Base-by-base conservation (phyloP, 2,888 invertebrate genomes). In the Spodoptera exigua region DNA sequence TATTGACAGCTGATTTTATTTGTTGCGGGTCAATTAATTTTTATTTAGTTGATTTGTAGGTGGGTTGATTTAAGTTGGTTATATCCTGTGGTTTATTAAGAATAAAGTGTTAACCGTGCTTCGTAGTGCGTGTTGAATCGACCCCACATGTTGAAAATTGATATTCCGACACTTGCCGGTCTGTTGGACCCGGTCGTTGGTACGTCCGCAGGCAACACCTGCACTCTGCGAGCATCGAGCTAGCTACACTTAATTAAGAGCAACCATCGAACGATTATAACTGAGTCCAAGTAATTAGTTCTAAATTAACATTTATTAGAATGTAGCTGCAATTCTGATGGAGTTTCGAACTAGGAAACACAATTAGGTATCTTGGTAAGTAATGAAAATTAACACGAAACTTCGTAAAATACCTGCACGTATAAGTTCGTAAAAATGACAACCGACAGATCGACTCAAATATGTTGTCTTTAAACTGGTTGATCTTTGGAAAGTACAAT, bases 121-220 rank as follows among this genome's bases (percentile, higher is more conserved):
- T 52, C 48, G 13, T 62, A 36, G 39, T 1, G 7, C 49, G 45
- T 35, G 16, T 41, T 32, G 32, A 65, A 43, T 53, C 52, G 48
- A 61, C 69, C 56, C 68, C 56, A 60, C 65, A 65, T 56, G 61
- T 69, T 69, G 69, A 56, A 69, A 69, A 69, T 61, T 69, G 61
- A 69, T 69, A 69, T 64, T 55, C 60, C 55, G 49, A 49, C 47
- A 51, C 61, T 70, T 66, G 41, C 48, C 70, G 70, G 61, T 70
- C 70, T 66, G 70, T 45, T 32, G 66, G 51, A 13, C 52, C 43
- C 61, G 53, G 61, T 11, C 49, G 53, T 40, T 14, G 11, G 46
- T 65, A 40, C 41, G 44, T 55, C 47, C 27, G 27, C 5, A 3
- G 27, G 27, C 9, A 35, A 64, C 64, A 69, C 69, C 55, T 69